Evolutionary conservation across 1,140 invertebrate species (phyloP), one percentile per base, ranked within the genome.

Genomic region (Campoletis sonorensis): DNA sequence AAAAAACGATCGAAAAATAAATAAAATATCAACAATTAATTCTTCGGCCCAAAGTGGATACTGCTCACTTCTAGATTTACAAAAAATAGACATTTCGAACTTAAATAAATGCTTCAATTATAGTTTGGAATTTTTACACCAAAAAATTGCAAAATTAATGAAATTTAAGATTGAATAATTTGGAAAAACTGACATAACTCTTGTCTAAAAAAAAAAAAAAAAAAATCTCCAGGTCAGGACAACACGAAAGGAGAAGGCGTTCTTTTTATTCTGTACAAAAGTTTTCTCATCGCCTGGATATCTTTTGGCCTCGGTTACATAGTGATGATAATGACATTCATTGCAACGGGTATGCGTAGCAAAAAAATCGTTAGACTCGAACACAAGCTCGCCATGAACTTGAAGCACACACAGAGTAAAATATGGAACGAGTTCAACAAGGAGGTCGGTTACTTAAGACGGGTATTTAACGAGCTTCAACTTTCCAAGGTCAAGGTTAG

Each of bases 291-390:
- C 11, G 93, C 96, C 21, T 98, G 97, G 97, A 97, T 98, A 54
- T 97, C 97, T 67, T 97, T 98, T 85, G 97, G 97, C 1, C 92
- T 98, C 79, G 97, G 97, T 0, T 98, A 98, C 89, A 94, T 98
- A 67, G 94, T 97, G 18, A 98, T 98, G 97, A 95, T 98, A 64
- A 94, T 98, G 82, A 96, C 96, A 27, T 98, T 97, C 87, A 97
- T 98, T 80, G 95, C 96, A 0, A 91, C 93, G 82, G 95, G 94
- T 15, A 92, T 95, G 92, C 93, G 94, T 79, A 97, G 96, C 79
- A 97, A 97, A 88, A 94, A 94, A 86, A 93, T 97, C 30, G 93
- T 94, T 61, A 93, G 93, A 84, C 91, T 98, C 61, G 96, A 97
- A 87, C 95, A 96, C 82, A 95, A 96, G 87, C 88, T 97, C 45